Percentiles rank a stretch among this genome's conserved stretches.
Evolutionary conservation across 2,888 invertebrate genomes (phyloP).

Genomic region (Drosophila gaucha): DNA sequence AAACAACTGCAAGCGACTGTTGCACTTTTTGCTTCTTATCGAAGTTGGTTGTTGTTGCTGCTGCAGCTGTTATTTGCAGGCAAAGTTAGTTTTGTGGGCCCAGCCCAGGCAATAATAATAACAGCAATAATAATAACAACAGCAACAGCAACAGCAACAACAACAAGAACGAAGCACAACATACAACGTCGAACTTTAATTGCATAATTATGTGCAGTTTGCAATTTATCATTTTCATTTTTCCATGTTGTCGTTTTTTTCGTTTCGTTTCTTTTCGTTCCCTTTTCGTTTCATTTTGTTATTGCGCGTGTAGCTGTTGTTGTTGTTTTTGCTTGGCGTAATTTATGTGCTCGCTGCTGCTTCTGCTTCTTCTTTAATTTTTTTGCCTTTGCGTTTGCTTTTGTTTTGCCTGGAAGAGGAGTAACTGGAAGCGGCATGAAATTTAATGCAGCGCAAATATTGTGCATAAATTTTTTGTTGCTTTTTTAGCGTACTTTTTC

Average conservation of each 20-base stretch:
- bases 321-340: slow-evolving; percentile 52
- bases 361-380: slow-evolving; percentile 15
- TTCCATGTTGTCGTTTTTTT: slow-evolving; percentile 74
- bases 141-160: slow-evolving; percentile 35
- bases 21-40: slow-evolving; percentile 41
- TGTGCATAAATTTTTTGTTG: slow-evolving; percentile 41
- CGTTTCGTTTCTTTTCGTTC: slow-evolving; percentile 32
- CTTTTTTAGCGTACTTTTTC: slow-evolving; percentile 17
- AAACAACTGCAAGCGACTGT: slow-evolving; percentile 45
- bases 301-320: slow-evolving; percentile 6
- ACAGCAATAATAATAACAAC: slow-evolving; percentile 54
- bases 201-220: slow-evolving; percentile 85
- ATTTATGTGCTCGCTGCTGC: slow-evolving; percentile 63
- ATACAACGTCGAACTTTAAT: slow-evolving; percentile 84
- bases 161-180: slow-evolving; percentile 36
- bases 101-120: slow-evolving; percentile 71
- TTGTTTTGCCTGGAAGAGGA: slow-evolving; percentile 12
- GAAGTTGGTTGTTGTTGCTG: slow-evolving; percentile 34
- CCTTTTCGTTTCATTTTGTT: slow-evolving; percentile 10
- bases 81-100: slow-evolving; percentile 51
- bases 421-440: slow-evolving; percentile 21
- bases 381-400: slow-evolving; percentile 13
- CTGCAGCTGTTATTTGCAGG: slow-evolving; percentile 48
- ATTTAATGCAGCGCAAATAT: slow-evolving; percentile 66
- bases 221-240: slow-evolving; percentile 84